Base-by-base conservation (phyloP, 2,113 vertebrate genomes). In the Tinamus guttatus region DNA sequence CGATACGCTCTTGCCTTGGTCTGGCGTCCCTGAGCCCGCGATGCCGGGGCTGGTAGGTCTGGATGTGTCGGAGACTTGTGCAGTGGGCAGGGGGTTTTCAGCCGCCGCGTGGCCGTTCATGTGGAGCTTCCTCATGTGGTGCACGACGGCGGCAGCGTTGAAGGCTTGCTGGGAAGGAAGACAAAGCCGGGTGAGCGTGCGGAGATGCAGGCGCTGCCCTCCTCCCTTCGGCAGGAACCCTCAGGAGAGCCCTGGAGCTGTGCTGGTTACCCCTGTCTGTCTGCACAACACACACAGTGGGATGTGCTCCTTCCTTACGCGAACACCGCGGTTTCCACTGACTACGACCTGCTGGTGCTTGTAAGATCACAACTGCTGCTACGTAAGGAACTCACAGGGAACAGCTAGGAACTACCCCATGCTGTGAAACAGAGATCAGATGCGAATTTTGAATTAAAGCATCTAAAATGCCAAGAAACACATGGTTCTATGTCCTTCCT, bases 41-140 rank as follows among this genome's bases (percentile, higher is more conserved):
- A 60, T 52, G 43, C 11, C 34, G 7, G 56, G 93, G 3, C 96
- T 95, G 90, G 32, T n/a, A 81, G 96, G 71, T 24, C 89, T 91
- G 34, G 97, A 92, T 13, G 86, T 64, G 51, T 98, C 97, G 0
- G 96, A 74, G 52, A 90, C 30, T 54, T 94, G 96, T 4, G 94
- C 93, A 5, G 3, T 0, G 0, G 98, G 97, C 2, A 81, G 52
- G 41, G 89, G 38, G 79, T 68, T 90, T 11, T 96, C 80, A 1
- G 91, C 82, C 0, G 95, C 93, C 0, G 63, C 38, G 6, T 98
- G 98, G 18, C 93, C 56, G 15, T 97, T 97, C 96, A 98, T 98
- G 91, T 99, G 99, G 17, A 99, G 97, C 89, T 99, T 99, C 96
- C 93, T 98, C 99, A 99, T 99, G 96, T 99, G 99, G 67, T 98